Evolutionary conservation across 2,888 invertebrate species (phyloP), one percentile per base, ranked within the genome.

Genomic region (Erynnis tages): DNA sequence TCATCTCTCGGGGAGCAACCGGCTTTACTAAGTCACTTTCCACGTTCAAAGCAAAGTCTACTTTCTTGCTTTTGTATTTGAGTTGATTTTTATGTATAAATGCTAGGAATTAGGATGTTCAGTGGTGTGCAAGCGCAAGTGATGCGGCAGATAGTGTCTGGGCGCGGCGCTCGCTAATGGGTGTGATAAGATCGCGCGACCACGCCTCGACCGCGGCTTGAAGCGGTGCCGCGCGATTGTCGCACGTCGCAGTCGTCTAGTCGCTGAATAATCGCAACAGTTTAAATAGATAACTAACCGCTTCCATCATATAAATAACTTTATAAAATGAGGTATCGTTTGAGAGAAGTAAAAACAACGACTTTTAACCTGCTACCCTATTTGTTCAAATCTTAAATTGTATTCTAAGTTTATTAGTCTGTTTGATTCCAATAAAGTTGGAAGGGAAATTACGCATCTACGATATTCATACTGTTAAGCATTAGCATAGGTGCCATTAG

Each of bases 161-260:
- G 81, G 82, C 80, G 82, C 77, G 79, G 81, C 72, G 73, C 73
- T 75, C 73, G 84, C 87, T 88, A 88, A 88, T 86, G 82, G 82
- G 72, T 60, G 67, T 69, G 87, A 87, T 88, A 86, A 78, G 77
- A 87, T 86, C 87, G 71, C 69, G 71, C 73, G 76, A 79, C 82
- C 87, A 83, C 84, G 85, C 86, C 85, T 80, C 69, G 69, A 61
- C 63, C 63, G 64, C 60, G 47, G 17, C 32, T 45, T 13, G 43
- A 27, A 21, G 53, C 37, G 56, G 55, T 56, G 58, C 52, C 53
- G 54, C 21, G 29, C 48, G 47, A 46, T 54, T 57, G 53, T 57
- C 54, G 56, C 34, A 2, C 29, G 55, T 47, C 40, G 21, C 40
- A 32, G 32, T 40, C 35, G 35, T 1, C 1, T 8, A 29, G 46